These are phyloP conservation scores for Drosophila vallismaia DNA, from an alignment of 2,888 invertebrate species.

Conservation along the genomic window DNA sequence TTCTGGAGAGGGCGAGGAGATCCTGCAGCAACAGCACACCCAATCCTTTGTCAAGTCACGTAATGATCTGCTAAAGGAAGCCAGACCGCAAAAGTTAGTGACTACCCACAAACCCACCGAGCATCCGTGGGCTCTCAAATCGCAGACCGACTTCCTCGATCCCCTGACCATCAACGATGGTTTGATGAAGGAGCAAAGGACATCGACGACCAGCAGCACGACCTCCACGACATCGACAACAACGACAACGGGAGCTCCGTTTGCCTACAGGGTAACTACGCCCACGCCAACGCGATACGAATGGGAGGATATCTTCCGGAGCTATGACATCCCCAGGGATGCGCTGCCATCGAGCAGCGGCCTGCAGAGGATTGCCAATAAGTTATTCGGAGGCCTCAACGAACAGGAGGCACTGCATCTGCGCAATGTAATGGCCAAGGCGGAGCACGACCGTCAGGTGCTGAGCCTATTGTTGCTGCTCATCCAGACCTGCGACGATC, in stretches of 20 bases:
- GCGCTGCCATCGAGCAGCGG: slow-evolving; percentile 87
- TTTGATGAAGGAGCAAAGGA: slow-evolving; percentile 83
- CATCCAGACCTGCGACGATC: slow-evolving; percentile 91
- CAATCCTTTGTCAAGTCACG: slow-evolving; percentile 88
- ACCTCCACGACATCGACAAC: slow-evolving; percentile 82
- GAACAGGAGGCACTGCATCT: slow-evolving; percentile 90
- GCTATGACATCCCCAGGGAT: slow-evolving; percentile 85
- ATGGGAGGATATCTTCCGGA: slow-evolving; percentile 84
- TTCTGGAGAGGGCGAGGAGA: slow-evolving; percentile 85
- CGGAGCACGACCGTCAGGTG: slow-evolving; percentile 90
- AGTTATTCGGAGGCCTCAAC: slow-evolving; percentile 90
- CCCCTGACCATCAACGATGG: slow-evolving; percentile 90
- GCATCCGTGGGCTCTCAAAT: slow-evolving; percentile 84
- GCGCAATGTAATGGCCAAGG: slow-evolving; percentile 92
- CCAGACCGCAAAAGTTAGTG: slow-evolving; percentile 56
- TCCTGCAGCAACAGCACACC: slow-evolving; percentile 88
- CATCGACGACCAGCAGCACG: slow-evolving; percentile 47
- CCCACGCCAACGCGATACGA: slow-evolving; percentile 77
- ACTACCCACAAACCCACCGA: slow-evolving; percentile 76
- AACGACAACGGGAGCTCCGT: slow-evolving; percentile 64
- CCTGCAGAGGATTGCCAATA: slow-evolving; percentile 88
- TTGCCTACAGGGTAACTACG: slow-evolving; percentile 67
- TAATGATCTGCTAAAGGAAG: slow-evolving; percentile 76
- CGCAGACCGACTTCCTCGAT: slow-evolving; percentile 88
- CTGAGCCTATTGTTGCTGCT: slow-evolving; percentile 89